Base-by-base conservation (phyloP, 2,113 vertebrate genomes). In the Zosterops borbonicus region DNA sequence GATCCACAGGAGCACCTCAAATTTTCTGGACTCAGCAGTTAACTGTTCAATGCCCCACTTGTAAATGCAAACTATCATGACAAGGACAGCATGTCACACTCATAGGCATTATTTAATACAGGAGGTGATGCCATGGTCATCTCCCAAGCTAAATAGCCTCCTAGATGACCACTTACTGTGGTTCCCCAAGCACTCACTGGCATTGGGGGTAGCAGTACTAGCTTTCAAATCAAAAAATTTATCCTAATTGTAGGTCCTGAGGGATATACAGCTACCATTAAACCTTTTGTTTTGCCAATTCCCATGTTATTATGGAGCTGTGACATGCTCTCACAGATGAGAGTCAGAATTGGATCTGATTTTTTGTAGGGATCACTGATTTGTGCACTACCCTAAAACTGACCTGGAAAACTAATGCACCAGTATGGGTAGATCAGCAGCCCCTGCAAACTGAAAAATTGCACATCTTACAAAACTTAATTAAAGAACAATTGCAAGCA, bases 341-440 rank as follows among this genome's bases (percentile, higher is more conserved):
- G 44, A 62, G 35, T 60, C 22, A 62, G 46, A 62, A 33, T 9
- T 25, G 13, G 8, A 23, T 52, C 75, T 78, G 23, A 52, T 52
- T 41, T 52, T 78, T 22, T 1, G 2, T 27, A n/a, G 23, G 29
- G 10, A 13, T 41, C 35, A n/a, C 29, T 16, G 22, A 62, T 41
- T 50, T 50, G 46, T 5, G 3, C 25, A 11, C 44, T 25, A 39
- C 22, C 22, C 46, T 50, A 23, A 52, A 78, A 52, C 1, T 33
- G 35, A 52, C 37, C 75, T 78, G 37, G 46, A 41, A 63, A 52
- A 52, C 14, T 12, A 52, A 41, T 2, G 4, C 41, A 17, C 9
- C 0, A 1, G 22, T 21, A 25, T 41, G 28, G 13, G 17, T 16
- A n/a, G 10, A 39, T 16, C 13, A 63, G 8, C 12, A 14, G 10